Evolutionary conservation across 2,888 invertebrate species (phyloP), one percentile per base, ranked within the genome.

Genomic region (Fragum fragum): DNA sequence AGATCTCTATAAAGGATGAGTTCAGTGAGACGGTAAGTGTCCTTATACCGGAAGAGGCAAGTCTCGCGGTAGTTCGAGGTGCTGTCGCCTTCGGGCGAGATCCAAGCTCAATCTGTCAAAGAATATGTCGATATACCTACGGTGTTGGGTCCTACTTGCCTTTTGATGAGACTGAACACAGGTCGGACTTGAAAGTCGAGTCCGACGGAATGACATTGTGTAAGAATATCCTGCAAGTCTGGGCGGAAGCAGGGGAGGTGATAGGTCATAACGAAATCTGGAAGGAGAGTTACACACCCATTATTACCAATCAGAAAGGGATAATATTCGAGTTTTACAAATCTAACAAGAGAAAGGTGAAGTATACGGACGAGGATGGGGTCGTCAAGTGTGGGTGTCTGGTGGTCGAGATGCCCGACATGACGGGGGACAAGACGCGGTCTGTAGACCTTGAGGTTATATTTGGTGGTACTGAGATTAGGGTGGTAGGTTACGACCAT

Each of bases 241-340:
- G 92, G 92, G 92, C 91, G 1, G 91, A 91, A 66, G 90, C 90
- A 14, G 92, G 92, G 0, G 92, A 92, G 76, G 90, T 91, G 9
- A 91, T 92, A 36, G 92, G 91, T n/a, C 88, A 91, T 72, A 91
- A 91, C 74, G 92, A 92, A 79, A 87, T 91, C 29, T 92, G 92
- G 92, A 88, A 90, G 32, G 92, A 92, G 79, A 91, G 91, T 1
- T 92, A 92, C 85, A 92, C 92, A 6, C 92, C 92, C 1, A 92
- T 92, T 28, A 92, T 92, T 63, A 91, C 89, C 55, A 92, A 92
- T 79, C 92, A 92, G 77, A 89, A 89, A 71, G 92, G 92, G 7
- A 92, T 92, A 29, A 92, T 92, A 55, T 92, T 92, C 61, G 92
- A 92, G 83, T 92, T 92, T 85, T 92, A 91, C 79, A 90, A 91